phyloP scores from a whole-genome alignment of 92 coral and sea anemone species.

The Heliopora coerulea region DNA sequence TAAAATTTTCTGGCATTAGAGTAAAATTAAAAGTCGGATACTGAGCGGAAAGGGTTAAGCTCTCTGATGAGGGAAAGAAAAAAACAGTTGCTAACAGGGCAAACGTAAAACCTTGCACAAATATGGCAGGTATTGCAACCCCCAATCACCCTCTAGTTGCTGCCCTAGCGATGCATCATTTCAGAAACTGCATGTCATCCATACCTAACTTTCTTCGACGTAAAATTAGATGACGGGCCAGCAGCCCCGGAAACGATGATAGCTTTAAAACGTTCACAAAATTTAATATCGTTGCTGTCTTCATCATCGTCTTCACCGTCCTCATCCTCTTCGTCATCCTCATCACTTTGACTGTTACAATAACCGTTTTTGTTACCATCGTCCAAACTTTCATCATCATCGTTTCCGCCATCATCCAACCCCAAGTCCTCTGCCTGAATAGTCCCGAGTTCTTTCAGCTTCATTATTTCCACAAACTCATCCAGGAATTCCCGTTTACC shows the following conservation, averaged over 20 bases:
- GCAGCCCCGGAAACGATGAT: background rate
- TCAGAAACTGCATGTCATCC: no score
- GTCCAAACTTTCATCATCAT: constrained; percentile 15
- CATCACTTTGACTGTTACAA: constrained; percentile 20
- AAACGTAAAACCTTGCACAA: no score
- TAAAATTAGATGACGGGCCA: background rate
- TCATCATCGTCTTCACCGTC: constrained; percentile 20
- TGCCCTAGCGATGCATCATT: no score
- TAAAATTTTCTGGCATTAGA: no score
- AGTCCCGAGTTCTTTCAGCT: background rate
- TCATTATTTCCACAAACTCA: background rate
- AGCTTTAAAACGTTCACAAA: constrained; percentile 1
- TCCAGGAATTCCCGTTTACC: background rate
- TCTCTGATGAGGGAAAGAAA: no score
- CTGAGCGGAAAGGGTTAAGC: no score
- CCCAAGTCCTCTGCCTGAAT: background rate
- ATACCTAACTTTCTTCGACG: background rate
- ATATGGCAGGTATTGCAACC: no score
- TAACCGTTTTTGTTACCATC: constrained; percentile 21
- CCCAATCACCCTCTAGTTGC: no score
- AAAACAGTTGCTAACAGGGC: no score
- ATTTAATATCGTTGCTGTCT: background rate
- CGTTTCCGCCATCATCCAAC: constrained; percentile 18
- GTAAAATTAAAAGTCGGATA: no score
- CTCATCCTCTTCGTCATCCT: constrained; percentile 33